These are phyloP conservation scores for Bovichtus diacanthus DNA, from an alignment of 2,797 vertebrate genomes.

Conservation along the genomic window DNA sequence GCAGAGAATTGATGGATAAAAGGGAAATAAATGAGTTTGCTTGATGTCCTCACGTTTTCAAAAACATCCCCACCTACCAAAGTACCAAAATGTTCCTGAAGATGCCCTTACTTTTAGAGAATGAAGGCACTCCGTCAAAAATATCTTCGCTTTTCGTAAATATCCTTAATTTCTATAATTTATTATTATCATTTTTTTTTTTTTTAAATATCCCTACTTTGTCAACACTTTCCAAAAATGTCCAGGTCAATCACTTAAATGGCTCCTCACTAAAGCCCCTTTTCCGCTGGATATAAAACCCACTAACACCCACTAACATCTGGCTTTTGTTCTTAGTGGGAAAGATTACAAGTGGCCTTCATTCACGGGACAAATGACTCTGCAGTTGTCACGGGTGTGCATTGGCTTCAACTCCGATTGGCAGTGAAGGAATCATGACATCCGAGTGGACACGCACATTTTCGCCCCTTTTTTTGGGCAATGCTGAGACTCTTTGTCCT, in stretches of 20 bases:
- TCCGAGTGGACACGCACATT: too few species aligned
- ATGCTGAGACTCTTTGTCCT: too few species aligned
- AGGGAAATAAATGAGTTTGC: background rate
- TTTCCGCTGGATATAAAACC: too few species aligned
- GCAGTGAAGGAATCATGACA: too few species aligned
- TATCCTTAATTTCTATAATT: background rate
- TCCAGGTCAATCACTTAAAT: background rate
- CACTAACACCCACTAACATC: too few species aligned
- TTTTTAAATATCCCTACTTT: background rate
- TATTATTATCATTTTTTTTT: background rate
- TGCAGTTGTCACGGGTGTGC: too few species aligned
- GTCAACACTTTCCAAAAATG: background rate
- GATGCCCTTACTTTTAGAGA: background rate
- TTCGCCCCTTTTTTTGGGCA: too few species aligned
- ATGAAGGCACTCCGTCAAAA: background rate
- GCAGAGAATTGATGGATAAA: background rate
- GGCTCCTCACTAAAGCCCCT: background rate
- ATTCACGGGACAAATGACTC: too few species aligned
- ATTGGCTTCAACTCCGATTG: too few species aligned
- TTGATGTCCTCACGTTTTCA: background rate
- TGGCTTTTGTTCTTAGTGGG: too few species aligned
- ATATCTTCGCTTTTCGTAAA: background rate
- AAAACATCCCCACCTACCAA: background rate
- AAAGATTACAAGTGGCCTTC: too few species aligned
- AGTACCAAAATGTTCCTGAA: background rate